Evolutionary conservation across 2,888 invertebrate species (phyloP), one percentile per base, ranked within the genome.

Genomic region (Tineola bisselliella): DNA sequence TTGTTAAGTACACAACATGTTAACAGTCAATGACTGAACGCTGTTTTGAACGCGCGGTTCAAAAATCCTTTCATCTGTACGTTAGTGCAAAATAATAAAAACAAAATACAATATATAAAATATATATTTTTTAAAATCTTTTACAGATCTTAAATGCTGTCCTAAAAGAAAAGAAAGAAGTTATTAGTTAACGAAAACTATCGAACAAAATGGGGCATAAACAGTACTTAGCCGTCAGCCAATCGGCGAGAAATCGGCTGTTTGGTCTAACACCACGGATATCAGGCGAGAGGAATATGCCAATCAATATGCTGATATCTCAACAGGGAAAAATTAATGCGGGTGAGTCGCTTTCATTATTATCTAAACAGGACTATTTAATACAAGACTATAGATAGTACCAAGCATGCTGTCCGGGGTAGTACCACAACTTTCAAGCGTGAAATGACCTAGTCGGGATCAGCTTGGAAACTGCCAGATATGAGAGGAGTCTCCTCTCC

Each of bases 301-400:
- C 94, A 0, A 76, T 94, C 57, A 93, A 92, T 67, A 92, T 94
- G 91, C 89, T 95, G 65, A 93, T 95, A 71, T 94, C 94, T 12
- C 91, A 93, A 71, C 91, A 92, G 70, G 91, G 91, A 65, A 91
- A 91, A 74, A 87, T 94, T 63, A 92, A 91, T 71, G 91, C 91
- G 76, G 91, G 95, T 95, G 77, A 92, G 94, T 91, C 25, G 6
- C 25, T 25, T 25, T n/a, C n/a, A n/a, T n/a, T n/a, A n/a, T n/a
- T n/a, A n/a, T n/a, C n/a, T n/a, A n/a, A n/a, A n/a, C n/a, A n/a
- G n/a, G n/a, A n/a, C n/a, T n/a, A n/a, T n/a, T n/a, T n/a, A n/a
- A n/a, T n/a, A n/a, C n/a, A n/a, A n/a, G n/a, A n/a, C n/a, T n/a
- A n/a, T n/a, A n/a, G n/a, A n/a, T n/a, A n/a, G n/a, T n/a, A n/a